Evolutionary conservation across 2,888 invertebrate genomes (phyloP), one percentile per base, ranked within the genome.

Genomic region (Oligia fasciuncula): DNA sequence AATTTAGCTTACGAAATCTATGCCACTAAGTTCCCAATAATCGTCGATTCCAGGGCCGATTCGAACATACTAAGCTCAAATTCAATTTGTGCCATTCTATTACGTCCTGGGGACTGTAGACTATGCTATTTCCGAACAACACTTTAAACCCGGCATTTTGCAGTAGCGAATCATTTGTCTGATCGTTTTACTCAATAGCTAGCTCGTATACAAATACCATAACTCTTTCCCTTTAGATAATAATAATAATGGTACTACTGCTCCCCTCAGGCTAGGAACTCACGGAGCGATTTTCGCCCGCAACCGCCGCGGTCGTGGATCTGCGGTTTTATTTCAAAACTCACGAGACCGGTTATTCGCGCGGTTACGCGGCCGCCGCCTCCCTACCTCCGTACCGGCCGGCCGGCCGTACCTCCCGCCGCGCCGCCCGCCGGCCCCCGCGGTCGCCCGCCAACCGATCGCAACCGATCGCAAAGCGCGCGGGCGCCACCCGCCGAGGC

Each of bases 231-330:
- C 49, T 46, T 83, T 60, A 46, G 2, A 57, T 57, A 75, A 60
- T 63, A 73, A 76, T 65, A 73, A 60, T n/a, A 60, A 76, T 74
- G 67, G 57, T 70, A 60, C 51, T 68, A 65, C 43, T 69, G 23
- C 62, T 68, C 43, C 66, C 68, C 76, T 77, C n/a, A n/a, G n/a
- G n/a, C n/a, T n/a, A n/a, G n/a, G n/a, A n/a, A n/a, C n/a, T n/a
- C n/a, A n/a, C n/a, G n/a, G n/a, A n/a, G n/a, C n/a, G n/a, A n/a
- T n/a, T n/a, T n/a, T n/a, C n/a, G n/a, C n/a, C n/a, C n/a, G n/a
- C n/a, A n/a, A n/a, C n/a, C n/a, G n/a, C n/a, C n/a, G n/a, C n/a
- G n/a, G n/a, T n/a, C n/a, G n/a, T n/a, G n/a, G n/a, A n/a, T n/a
- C n/a, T n/a, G n/a, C n/a, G n/a, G n/a, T n/a, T n/a, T n/a, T n/a